These are phyloP conservation scores for Hippoglossus stenolepis DNA, from an alignment of 2,113 vertebrate species.

Conservation along the genomic window DNA sequence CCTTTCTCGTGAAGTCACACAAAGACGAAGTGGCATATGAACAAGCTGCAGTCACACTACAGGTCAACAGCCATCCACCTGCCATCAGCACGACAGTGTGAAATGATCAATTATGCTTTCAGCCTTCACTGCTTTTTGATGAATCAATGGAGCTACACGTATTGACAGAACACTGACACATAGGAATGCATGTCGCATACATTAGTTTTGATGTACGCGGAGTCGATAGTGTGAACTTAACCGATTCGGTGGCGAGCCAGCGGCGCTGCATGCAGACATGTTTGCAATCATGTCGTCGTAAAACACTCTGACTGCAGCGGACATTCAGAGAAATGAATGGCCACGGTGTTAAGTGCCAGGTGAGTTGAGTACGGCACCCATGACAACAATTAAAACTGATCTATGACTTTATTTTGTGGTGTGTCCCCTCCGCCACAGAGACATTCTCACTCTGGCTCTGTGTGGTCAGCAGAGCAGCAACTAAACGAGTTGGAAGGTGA, in stretches of 20 bases:
- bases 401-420: conserved; percentile 3
- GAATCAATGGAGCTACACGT: conserved; percentile 27
- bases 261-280: background rate
- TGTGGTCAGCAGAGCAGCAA: background rate
- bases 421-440: background rate
- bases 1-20: background rate
- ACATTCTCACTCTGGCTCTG: background rate
- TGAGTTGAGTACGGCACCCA: background rate
- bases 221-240: conserved; percentile 29
- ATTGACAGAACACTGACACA: conserved; percentile 53
- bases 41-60: background rate
- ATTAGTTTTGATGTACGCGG: conserved; percentile 24
- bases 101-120: conserved; percentile 42
- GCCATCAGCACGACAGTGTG: conserved; percentile 29
- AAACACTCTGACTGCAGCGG: background rate
- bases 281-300: background rate
- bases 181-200: conserved; percentile 29
- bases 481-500: conserved; percentile 13
- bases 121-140: conserved; percentile 33
- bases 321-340: conserved; percentile 6
- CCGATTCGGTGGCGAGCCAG: background rate
- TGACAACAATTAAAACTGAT: conserved; percentile 53
- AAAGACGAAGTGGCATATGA: conserved; percentile 4
- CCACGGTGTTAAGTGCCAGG: background rate
- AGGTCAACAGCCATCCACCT: too few relatives aligned